Base-by-base conservation (phyloP, 2,797 vertebrate genomes). In the Melanotaenia nigrans region DNA sequence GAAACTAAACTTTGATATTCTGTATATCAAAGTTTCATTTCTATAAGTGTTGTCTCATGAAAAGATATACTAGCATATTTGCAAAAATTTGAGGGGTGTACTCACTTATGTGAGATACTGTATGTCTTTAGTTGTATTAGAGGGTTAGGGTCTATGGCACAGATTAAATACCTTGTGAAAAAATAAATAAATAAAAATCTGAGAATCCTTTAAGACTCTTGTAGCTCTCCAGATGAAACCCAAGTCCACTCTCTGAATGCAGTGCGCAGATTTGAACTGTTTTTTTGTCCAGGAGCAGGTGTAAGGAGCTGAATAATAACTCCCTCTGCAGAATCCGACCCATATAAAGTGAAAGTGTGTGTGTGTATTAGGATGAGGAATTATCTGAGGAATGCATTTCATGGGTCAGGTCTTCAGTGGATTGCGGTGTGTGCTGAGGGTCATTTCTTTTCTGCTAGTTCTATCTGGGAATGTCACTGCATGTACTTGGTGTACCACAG, bases 251-350 rank as follows among this genome's bases (percentile, higher is more conserved):
- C 20, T 49, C 45, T n/a, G 20, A 49, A 49, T 3, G 18, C 18
- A 47, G 42, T 16, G 25, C 6, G 12, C 24, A 25, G 54, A 24
- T 53, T 53, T 53, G 3, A 12, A 25, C 25, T 30, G 54, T 32
- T 49, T 49, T 55, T 16, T 7, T 30, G 28, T 55, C 22, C 14
- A 32, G 54, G 16, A 55, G 54, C 54, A 30, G 54, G 54, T 18
- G 54, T 55, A 18, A 30, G 54, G 25, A 28, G 25, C 25, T 55
- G 54, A 55, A 55, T 55, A 55, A 55, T 30, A 55, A 55, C 54
- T 55, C 54, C 6, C 54, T 14, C 25, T 18, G 28, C 25, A 9
- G 28, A 55, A 18, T 30, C 54, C 54, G 13, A 24, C 51, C 45
- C 51, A 25, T 54, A 14, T 54, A 54, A 54, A 25, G 24, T 28